A percentile compares a stretch with the other conserved stretches of the same genome.
These are phyloP conservation scores for Periophthalmodon schlosseri DNA, from an alignment of 2,113 vertebrate genomes.

Conservation along the genomic window DNA sequence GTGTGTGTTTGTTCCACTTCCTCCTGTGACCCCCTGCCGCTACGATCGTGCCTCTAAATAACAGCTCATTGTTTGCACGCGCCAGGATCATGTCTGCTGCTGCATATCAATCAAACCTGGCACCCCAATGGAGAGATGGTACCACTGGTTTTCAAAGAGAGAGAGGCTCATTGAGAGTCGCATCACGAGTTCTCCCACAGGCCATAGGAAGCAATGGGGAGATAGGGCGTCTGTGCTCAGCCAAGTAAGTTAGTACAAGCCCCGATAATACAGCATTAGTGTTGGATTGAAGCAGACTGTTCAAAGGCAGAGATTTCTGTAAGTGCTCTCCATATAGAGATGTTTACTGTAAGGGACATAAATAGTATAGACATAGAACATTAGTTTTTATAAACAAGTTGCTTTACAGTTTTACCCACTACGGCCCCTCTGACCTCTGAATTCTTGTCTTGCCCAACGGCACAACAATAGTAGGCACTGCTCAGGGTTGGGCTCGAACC, in stretches of 20 bases:
- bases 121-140: slow-evolving; percentile 2
- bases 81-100: slow-evolving; percentile 18
- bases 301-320: neutral
- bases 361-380: too few species aligned
- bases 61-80: slow-evolving; percentile 26
- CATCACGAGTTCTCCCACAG: slow-evolving; percentile 37
- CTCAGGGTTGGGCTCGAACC: too few species aligned
- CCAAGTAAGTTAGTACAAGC: slow-evolving; percentile 5
- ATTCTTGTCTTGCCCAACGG: too few species aligned
- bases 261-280: neutral
- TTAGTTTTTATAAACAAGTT: too few species aligned
- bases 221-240: neutral
- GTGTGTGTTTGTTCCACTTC: slow-evolving; percentile 30
- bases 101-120: slow-evolving; percentile 36
- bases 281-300: neutral
- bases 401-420: too few species aligned
- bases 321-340: neutral
- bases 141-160: slow-evolving; percentile 25
- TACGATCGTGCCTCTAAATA: slow-evolving; percentile 30
- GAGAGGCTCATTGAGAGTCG: slow-evolving; percentile 54
- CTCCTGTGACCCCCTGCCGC: slow-evolving; percentile 1
- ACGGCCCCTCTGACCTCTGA: too few species aligned
- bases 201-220: slow-evolving; percentile 5
- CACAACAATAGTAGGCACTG: too few species aligned
- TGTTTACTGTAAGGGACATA: neutral